Base-by-base conservation (phyloP, 1,140 invertebrate genomes). In the Cherax quadricarinatus region DNA sequence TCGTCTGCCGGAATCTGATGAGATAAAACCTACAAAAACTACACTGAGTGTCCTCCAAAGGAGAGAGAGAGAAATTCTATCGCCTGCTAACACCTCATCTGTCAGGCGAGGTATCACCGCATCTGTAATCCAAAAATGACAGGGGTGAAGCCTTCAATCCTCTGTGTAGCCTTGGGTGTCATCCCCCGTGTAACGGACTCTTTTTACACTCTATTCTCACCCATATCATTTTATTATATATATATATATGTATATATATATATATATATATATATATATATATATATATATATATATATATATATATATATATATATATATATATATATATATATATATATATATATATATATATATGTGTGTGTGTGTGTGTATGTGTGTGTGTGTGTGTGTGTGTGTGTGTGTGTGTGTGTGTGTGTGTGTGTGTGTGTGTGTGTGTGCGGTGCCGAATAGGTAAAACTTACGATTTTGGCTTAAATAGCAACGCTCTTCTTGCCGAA, bases 41-140 rank as follows among this genome's bases (percentile, higher is more conserved):
- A 6, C 48, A 21, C 5, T 41, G 41, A n/a, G 30, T 16, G 51
- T 16, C 4, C 5, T 10, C 4, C 1, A 51, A 21, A 6, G 53
- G 24, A 83, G 18, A 75, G 70, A 24, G 70, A 75, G 21, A 30
- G 70, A 75, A 41, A 41, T 41, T 48, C 12, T 51, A 24, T 0
- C 9, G 1, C 24, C 5, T 14, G 9, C 24, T 49, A n/a, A 48
- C 24, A 7, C 78, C 78, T 49, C 78, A 79, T 30, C 78, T 21
- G 70, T 30, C 70, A 30, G 70, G 60, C 21, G 6, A 79, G 88
- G 88, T 82, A 82, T 89, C 88, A 83, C 80, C 88, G 4, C 88
- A 89, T 89, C 88, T 89, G 16, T 89, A 83, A 89, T 89, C 88
- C 88, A 81, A 89, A 89, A 89, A 89, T 89, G 82, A 89, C 88